A percentile compares a stretch with the other conserved stretches of the same genome.
Conservation (phyloP, 2,888 invertebrate species). For the Drosophila lacicola region DNA sequence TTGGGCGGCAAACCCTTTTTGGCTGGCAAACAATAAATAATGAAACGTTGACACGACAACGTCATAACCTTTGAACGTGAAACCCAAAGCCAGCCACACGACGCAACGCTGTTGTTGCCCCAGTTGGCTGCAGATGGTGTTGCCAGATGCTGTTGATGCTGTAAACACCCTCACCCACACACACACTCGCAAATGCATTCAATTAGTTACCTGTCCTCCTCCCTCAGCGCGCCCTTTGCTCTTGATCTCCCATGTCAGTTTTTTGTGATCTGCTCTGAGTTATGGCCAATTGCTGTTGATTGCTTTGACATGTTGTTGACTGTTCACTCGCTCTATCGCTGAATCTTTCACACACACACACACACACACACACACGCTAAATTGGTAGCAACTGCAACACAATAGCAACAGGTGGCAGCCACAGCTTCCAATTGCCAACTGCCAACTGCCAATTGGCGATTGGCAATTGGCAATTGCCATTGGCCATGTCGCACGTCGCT, state of each 20-base stretch:
- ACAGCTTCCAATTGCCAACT: slow-evolving; percentile 53
- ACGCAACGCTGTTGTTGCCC: slow-evolving; percentile 3
- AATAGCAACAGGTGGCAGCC: slow-evolving; percentile 68
- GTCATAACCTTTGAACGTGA: slow-evolving; percentile 85
- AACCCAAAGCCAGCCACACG: slow-evolving; percentile 44
- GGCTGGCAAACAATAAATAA: slow-evolving; percentile 80
- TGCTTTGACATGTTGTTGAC: slow-evolving; percentile 49
- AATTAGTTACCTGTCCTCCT: slow-evolving; percentile 53
- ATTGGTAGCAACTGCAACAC: slow-evolving; percentile 47
- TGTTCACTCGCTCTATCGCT: slow-evolving; percentile 27
- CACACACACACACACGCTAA: slow-evolving; percentile 11
- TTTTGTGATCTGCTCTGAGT: slow-evolving; percentile 28
- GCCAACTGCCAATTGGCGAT: slow-evolving; percentile 35
- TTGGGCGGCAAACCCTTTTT: slow-evolving; percentile 80
- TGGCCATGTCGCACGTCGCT: slow-evolving; percentile 72
- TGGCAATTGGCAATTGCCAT: slow-evolving; percentile 53
- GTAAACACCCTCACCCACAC: slow-evolving; percentile 24
- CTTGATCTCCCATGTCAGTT: slow-evolving; percentile 23
- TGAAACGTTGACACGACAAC: slow-evolving; percentile 84
- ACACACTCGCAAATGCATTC: slow-evolving; percentile 53
- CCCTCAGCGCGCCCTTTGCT: neutral
- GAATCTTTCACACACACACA: slow-evolving; percentile 32
- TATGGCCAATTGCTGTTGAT: slow-evolving; percentile 44
- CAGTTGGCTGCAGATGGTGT: slow-evolving; percentile 14
- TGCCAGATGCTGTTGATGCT: slow-evolving; percentile 28